These are phyloP conservation scores for Caenorhabditis sinica DNA, from an alignment of 2,888 invertebrate genomes.

Conservation along the genomic window DNA sequence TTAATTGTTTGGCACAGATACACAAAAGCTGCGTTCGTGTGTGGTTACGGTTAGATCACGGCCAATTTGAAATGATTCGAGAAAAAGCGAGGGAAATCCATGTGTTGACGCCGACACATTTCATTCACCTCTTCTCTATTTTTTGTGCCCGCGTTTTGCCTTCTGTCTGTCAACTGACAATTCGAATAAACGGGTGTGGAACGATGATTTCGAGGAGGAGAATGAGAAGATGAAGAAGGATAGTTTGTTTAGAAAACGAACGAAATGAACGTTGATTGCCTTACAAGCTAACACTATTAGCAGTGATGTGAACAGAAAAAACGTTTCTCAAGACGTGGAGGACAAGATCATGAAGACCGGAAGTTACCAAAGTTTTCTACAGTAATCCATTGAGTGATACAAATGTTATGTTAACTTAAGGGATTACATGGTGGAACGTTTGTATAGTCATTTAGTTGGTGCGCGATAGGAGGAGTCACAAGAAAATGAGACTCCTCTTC, in stretches of 20 bases:
- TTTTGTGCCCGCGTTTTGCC: conserved; percentile 39
- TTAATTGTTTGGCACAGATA: conserved; percentile 30
- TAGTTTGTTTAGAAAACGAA: conserved; percentile 44
- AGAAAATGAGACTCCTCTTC: conserved; percentile 33
- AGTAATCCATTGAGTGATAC: conserved; percentile 31
- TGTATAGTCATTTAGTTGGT: conserved; percentile 59
- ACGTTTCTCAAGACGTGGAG: background rate
- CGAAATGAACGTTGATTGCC: background rate
- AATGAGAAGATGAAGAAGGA: background rate
- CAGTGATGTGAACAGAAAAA: background rate
- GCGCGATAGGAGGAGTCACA: conserved; percentile 45
- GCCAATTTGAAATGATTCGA: conserved; percentile 59
- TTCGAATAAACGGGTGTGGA: conserved; percentile 60
- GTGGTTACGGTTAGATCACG: conserved; percentile 49
- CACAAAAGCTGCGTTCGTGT: conserved; percentile 6
- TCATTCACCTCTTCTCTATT: conserved; percentile 42
- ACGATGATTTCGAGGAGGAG: conserved; percentile 53
- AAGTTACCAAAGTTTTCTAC: background rate
- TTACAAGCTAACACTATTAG: background rate
- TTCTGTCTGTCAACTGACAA: conserved; percentile 60
- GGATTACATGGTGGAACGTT: conserved; percentile 58
- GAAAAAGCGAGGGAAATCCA: conserved; percentile 40
- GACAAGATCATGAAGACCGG: conserved; percentile 14
- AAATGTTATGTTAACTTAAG: conserved; percentile 52
- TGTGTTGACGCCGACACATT: conserved; percentile 50